phyloP scores from a whole-genome alignment of 2,888 invertebrate genomes.

The Dioctria rufipes region DNA sequence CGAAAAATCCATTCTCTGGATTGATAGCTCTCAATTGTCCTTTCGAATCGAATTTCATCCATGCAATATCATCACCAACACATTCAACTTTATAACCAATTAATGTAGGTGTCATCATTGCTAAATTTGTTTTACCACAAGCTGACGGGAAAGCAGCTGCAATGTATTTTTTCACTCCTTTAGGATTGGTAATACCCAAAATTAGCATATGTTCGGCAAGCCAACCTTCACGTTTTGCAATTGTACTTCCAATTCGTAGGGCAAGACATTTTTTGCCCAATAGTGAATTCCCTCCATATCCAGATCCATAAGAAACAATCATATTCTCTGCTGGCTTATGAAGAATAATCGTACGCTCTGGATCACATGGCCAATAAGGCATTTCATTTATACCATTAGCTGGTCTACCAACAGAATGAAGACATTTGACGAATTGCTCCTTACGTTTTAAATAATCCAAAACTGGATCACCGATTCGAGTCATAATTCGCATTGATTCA shows the following conservation, averaged over 20 bases:
- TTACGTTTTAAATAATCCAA: constrained; percentile 74
- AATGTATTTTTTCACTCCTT: constrained; percentile 91
- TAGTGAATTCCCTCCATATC: constrained; percentile 97
- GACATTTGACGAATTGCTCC: constrained; percentile 87
- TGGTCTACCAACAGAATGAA: constrained; percentile 94
- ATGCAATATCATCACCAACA: constrained; percentile 98
- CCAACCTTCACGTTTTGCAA: constrained; percentile 97
- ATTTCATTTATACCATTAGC: constrained; percentile 74
- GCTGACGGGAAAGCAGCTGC: constrained; percentile 99
- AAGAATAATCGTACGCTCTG: constrained; percentile 91
- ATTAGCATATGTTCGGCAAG: constrained; percentile 99
- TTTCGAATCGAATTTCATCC: constrained; percentile 93
- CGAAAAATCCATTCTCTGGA: constrained; percentile 99
- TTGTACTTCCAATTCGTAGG: constrained; percentile 93
- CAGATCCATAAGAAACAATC: constrained; percentile 82
- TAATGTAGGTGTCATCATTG: constrained; percentile 96
- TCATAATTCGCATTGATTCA: constrained; percentile 98
- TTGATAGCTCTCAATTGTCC: constrained; percentile 96
- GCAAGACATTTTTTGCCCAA: constrained; percentile 99
- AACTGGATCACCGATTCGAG: constrained; percentile 82
- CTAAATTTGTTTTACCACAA: constrained; percentile 98
- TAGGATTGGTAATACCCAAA: constrained; percentile 92
- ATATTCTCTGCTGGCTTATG: constrained; percentile 76
- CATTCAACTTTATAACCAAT: constrained; percentile 95
- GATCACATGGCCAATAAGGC: constrained; percentile 97